phyloP scores from a whole-genome alignment of 2,797 vertebrate genomes.

The Dallia pectoralis region DNA sequence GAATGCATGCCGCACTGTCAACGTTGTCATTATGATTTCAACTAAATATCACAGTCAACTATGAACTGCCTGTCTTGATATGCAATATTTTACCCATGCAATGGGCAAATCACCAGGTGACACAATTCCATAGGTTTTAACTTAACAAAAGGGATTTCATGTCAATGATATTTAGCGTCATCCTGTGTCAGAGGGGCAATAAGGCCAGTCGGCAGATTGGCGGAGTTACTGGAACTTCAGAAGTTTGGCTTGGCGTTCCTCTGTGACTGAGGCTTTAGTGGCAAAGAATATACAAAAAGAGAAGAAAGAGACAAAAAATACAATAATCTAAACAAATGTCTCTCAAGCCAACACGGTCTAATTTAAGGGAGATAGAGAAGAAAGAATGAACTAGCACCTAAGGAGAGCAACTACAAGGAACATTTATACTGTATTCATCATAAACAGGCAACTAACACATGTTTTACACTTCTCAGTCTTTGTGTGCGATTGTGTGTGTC shows the following conservation, averaged over 20 bases:
- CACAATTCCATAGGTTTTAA: conserved; percentile 70
- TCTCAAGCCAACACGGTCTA: too few relatives aligned
- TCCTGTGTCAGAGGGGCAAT: conserved; percentile 82
- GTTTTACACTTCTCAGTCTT: too few relatives aligned
- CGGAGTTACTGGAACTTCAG: conserved; percentile 71
- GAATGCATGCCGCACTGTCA: conserved; percentile 59
- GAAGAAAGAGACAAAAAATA: neutral
- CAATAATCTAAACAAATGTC: too few relatives aligned
- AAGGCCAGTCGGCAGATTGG: conserved; percentile 92
- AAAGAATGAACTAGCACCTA: neutral
- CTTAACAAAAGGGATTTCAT: conserved; percentile 74
- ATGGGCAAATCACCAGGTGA: conserved; percentile 62
- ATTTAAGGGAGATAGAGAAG: neutral
- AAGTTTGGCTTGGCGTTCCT: conserved; percentile 29
- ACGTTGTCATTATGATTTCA: conserved; percentile 56
- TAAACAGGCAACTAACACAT: neutral
- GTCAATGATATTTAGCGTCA: conserved; percentile 96
- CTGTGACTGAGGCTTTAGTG: neutral
- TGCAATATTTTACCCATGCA: conserved; percentile 35
- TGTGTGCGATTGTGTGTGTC: neutral
- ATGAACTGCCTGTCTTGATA: conserved; percentile 46
- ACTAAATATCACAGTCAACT: conserved; percentile 47
- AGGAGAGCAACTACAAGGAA: neutral
- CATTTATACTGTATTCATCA: neutral
- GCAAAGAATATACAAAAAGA: neutral